Base-by-base conservation (phyloP, 2,797 vertebrate genomes). In the Staurois parvus region DNA sequence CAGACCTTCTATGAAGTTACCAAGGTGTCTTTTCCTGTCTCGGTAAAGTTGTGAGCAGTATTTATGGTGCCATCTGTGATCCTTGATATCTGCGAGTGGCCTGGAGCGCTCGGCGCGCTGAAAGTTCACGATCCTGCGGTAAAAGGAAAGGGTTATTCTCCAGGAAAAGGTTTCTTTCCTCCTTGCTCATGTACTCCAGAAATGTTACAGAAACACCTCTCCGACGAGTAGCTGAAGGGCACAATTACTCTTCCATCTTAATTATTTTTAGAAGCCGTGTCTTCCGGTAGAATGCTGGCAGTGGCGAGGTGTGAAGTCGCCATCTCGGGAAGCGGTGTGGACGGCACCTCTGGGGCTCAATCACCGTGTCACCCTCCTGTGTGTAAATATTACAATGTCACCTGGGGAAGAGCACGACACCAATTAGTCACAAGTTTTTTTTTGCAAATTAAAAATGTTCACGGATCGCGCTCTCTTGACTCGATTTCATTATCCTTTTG, bases 21-120 rank as follows among this genome's bases (percentile, higher is more conserved):
- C 64, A 68, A 80, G 64, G 62, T 81, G 78, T 76, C 84, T 76
- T 84, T 84, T 40, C 24, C 64, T 69, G 72, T 75, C 77, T 37
- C 0, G 3, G 30, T 4, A 40, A 59, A 26, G 24, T 42, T 24
- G 29, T 73, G 26, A 40, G 21, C 37, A 68, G 67, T 81, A 76
- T 80, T 80, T 69, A 68, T 40, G 40, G 17, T 24, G 26, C 48
- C 83, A 59, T 84, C 26, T 72, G 64, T 69, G 40, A 30, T 12
- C 64, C 34, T 69, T 68, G 45, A 42, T 48, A 29, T 48, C 28
- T n/a, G 24, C 2, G 62, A 69, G 34, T 42, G 15, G 34, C 77
- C 77, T 13, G 30, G 40, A 48, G 64, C 77, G 52, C 17, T 72
- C 70, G 32, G 1, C 67, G 21, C 19, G 10, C 26, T 37, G 30